Evolutionary conservation across 2,113 vertebrate genomes (phyloP), one percentile per base, ranked within the genome.

Genomic region (Gorsachius goisagi): DNA sequence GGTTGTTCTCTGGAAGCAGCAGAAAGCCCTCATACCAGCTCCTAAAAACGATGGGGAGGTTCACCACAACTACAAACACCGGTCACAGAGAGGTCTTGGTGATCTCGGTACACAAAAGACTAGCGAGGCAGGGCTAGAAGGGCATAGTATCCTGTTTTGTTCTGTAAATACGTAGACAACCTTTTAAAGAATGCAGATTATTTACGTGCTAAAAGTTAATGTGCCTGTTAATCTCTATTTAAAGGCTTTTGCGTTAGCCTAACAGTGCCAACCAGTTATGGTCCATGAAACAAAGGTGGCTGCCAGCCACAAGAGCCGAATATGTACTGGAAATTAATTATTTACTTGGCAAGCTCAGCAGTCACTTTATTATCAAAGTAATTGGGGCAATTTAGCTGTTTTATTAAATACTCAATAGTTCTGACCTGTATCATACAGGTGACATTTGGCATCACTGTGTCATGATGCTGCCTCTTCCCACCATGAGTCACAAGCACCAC

Each of bases 281-380:
- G 53, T 44, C 73, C 8, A 1, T 90, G 80, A 91, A 91, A 72
- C 68, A 89, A 96, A 91, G 82, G 84, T 80, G 83, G 63, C 71
- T 95, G 81, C 81, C 82, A 91, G 91, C 68, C 75, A 80, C 64
- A 49, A 77, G 83, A 88, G 68, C 79, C 83, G 89, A 96, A 83
- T 30, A 59, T 20, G 27, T 77, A 53, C 59, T 89, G 5, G 5
- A 95, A 96, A 96, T 94, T 93, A 92, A 83, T 93, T 91, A 89
- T 90, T 95, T 91, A 90, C 88, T 95, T 93, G 96, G 73, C 78
- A 92, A 59, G 49, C 47, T 97, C 82, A 86, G 83, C 58, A 87
- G 53, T 60, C 60, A 67, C 22, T 92, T 45, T 82, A 88, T 83
- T 91, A 76, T 85, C 81, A 75, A 93, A 95, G 56, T 35, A 81